A percentile compares a stretch with the other conserved stretches of the same genome.
Conservation (phyloP, 2,797 vertebrate species). For the Gallinago nigripennis region DNA sequence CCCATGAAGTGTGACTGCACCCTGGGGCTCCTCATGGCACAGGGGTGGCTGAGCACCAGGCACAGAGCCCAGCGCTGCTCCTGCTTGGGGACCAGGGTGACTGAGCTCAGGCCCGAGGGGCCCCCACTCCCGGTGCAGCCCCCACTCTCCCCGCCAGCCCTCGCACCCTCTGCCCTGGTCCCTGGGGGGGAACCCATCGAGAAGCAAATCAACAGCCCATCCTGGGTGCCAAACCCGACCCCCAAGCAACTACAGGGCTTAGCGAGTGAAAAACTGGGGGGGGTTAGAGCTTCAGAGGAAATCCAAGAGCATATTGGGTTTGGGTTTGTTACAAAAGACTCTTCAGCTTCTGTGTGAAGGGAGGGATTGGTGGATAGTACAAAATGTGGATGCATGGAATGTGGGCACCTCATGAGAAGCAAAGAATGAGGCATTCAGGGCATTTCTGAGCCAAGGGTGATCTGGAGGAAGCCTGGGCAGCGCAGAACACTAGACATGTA, state of each 20-base stretch:
- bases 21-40: rapidly evolving
- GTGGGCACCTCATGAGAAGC: rapidly evolving
- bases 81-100: not conserved
- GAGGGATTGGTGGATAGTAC: no score
- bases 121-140: rapidly evolving
- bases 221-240: rapidly evolving
- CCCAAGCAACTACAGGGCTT: not conserved
- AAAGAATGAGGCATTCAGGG: not conserved
- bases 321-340: not conserved
- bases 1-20: rapidly evolving
- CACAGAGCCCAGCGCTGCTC: rapidly evolving
- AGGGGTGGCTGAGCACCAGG: rapidly evolving
- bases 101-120: not conserved
- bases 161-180: not conserved
- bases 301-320: no score
- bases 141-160: not conserved
- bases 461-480: not conserved
- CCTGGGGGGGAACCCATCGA: rapidly evolving
- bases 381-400: not conserved
- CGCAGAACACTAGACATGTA: not conserved
- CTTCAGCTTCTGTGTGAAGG: not conserved
- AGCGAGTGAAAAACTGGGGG: not conserved
- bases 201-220: rapidly evolving
- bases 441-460: not conserved
- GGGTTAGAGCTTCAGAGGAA: not conserved